Conservation (phyloP, 2,888 invertebrate species). For the Geophilus truncorum region DNA sequence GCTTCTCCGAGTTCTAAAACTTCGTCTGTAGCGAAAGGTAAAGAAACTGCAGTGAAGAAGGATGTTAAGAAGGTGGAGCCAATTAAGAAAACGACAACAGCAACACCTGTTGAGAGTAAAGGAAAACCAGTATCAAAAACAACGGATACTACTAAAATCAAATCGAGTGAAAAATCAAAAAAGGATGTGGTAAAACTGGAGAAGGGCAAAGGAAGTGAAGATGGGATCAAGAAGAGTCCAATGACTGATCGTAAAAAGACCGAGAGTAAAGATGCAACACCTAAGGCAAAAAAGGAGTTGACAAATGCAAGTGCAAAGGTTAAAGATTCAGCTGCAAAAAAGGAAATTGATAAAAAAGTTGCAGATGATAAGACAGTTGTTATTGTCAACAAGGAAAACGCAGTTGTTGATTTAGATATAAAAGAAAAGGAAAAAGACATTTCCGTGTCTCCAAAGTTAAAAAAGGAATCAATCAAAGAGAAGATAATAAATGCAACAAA, state of each 20-base stretch:
- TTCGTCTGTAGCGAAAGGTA: neutral
- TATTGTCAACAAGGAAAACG: neutral
- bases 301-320: neutral
- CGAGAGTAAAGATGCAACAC: neutral
- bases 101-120: neutral
- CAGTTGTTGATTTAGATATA: neutral
- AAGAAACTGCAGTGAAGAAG: conserved; percentile 8
- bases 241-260: neutral
- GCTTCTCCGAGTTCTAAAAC: neutral
- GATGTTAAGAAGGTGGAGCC: conserved; percentile 27
- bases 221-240: conserved; percentile 14
- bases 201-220: neutral
- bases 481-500: neutral
- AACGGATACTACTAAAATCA: conserved; percentile 22
- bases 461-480: neutral
- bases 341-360: neutral
- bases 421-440: neutral
- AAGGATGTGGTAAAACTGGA: neutral
- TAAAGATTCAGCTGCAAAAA: neutral
- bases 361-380: neutral
- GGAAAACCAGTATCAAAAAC: conserved; percentile 25
- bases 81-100: neutral
- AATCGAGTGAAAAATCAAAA: conserved; percentile 30
- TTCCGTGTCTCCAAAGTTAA: neutral
- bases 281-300: conserved; percentile 14